Conservation (phyloP, 2,797 vertebrate species). For the Dipus sagitta region DNA sequence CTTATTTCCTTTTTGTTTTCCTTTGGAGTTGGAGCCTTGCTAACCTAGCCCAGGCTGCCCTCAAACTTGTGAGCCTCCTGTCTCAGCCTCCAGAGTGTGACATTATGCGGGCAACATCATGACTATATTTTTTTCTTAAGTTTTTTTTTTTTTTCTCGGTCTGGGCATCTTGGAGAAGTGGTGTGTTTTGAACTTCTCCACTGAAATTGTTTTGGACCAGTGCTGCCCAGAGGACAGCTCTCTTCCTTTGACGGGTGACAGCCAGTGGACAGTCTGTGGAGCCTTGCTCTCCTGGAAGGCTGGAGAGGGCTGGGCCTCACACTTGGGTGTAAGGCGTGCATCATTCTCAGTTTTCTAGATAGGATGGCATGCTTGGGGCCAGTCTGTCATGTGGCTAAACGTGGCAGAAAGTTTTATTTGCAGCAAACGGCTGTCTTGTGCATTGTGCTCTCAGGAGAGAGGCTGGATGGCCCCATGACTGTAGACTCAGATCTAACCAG, state of each 20-base stretch:
- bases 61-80: not conserved
- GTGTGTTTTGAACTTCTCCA: not conserved
- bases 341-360: not conserved
- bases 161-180: not conserved
- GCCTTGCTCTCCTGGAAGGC: constrained; percentile 60
- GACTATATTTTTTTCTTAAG: too few species aligned
- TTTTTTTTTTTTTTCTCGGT: too few species aligned
- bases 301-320: constrained; percentile 72
- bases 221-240: not conserved
- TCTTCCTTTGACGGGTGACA: not conserved
- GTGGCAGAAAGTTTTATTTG: constrained; percentile 76
- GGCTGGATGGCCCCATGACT: constrained; percentile 14
- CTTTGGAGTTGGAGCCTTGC: not conserved
- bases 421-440: constrained; percentile 67
- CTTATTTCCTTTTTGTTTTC: not conserved
- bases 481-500: constrained; percentile 37
- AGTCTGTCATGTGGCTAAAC: constrained; percentile 64
- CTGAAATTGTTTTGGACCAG: not conserved
- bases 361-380: constrained; percentile 66
- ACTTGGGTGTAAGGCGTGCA: constrained; percentile 77
- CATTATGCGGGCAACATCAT: not conserved
- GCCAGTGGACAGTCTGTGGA: constrained; percentile 72
- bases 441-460: constrained; percentile 53
- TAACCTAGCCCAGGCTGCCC: not conserved
- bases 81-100: too few species aligned